Evolutionary conservation across 1,140 invertebrate species (phyloP), one percentile per base, ranked within the genome.

Genomic region (Drosophila burlai): DNA sequence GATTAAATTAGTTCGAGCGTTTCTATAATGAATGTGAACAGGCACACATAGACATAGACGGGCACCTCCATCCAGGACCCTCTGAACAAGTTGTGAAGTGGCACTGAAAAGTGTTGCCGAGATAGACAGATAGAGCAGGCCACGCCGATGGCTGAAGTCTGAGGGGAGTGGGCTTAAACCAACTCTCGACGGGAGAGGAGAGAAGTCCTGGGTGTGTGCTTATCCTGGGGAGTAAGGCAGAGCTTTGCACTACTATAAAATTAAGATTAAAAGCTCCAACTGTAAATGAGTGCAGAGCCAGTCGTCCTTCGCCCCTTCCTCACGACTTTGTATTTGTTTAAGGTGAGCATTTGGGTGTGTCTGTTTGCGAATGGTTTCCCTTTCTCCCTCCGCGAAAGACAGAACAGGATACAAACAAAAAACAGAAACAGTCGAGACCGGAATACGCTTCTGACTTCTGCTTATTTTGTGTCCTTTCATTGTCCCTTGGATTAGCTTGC

Each of bases 191-290:
- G 29, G 49, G 43, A 73, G 46, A 60, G 74, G 31, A 63, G 60
- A 26, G 47, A 9, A n/a, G 47, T 40, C 50, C 38, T 59, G 9
- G 49, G 8, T 68, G 36, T 68, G 58, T 8, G 50, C 50, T 76
- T 54, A 46, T 31, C 46, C 16, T 15, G 40, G n/a, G 29, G 18
- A 45, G 62, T 45, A 62, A 55, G 67, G 52, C 54, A 18, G 36
- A 73, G 68, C 80, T 74, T 49, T 57, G 74, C 58, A 61, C 76
- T 89, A 83, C 84, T 89, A 81, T 87, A 89, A 87, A 87, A 87
- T 87, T 89, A 87, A 81, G 83, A 87, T 87, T 87, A 89, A 87
- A 87, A 83, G 84, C 83, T 62, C 59, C 69, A 78, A 45, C 76
- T 79, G 45, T 69, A 83, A 68, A 72, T 79, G 63, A 73, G 71